Conservation (phyloP, 2,113 vertebrate species). For the Caretta caretta region DNA sequence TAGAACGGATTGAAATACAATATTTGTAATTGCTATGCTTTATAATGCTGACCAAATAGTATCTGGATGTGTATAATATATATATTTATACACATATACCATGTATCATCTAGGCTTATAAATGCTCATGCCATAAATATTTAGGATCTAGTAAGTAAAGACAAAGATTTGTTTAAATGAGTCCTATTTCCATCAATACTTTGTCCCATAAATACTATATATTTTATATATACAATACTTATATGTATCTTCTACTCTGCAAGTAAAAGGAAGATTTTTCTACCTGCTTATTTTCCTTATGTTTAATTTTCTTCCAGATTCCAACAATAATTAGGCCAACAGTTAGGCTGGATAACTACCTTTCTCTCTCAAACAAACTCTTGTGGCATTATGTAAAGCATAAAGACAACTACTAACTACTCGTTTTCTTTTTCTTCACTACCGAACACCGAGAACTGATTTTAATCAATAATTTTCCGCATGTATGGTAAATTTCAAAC, state of each 20-base stretch:
- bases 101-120: rapidly evolving
- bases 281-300: not conserved
- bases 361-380: not conserved
- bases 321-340: not conserved
- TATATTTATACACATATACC: rapidly evolving
- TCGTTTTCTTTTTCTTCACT: rapidly evolving
- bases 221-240: rapidly evolving
- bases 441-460: not conserved
- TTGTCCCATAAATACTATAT: not conserved
- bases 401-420: rapidly evolving
- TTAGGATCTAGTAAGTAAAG: not conserved
- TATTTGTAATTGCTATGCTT: rapidly evolving
- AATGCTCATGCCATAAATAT: not conserved
- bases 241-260: not conserved
- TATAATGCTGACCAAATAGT: rapidly evolving
- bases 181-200: not conserved
- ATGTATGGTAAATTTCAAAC: rapidly evolving
- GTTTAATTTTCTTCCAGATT: not conserved
- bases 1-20: rapidly evolving
- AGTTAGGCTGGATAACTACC: too few relatives aligned
- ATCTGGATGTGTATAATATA: rapidly evolving
- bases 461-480: not conserved
- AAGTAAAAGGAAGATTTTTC: not conserved
- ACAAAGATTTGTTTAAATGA: not conserved
- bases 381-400: rapidly evolving